Conservation (phyloP, 2,888 invertebrate genomes). For the Falcaria lacertinaria region DNA sequence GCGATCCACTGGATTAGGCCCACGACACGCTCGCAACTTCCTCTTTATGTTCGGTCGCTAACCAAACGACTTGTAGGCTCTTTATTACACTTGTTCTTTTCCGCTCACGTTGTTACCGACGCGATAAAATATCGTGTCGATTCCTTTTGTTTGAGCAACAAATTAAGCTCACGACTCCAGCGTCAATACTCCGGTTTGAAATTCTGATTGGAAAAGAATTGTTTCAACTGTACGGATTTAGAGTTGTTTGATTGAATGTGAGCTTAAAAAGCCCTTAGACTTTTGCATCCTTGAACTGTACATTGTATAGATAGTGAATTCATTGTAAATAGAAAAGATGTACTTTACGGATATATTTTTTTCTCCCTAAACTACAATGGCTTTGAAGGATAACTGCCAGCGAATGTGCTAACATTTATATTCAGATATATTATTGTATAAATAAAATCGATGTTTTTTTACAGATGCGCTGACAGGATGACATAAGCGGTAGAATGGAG, state of each 20-base stretch:
- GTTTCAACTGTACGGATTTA: neutral
- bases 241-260: neutral
- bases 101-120: slow-evolving; percentile 64
- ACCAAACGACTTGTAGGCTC: slow-evolving; percentile 77
- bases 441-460: slow-evolving; percentile 14
- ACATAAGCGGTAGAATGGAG: slow-evolving; percentile 65
- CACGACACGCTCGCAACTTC: slow-evolving; percentile 67
- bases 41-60: slow-evolving; percentile 70
- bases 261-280: too few species aligned
- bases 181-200: slow-evolving; percentile 3
- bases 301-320: too few species aligned
- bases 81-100: slow-evolving; percentile 78
- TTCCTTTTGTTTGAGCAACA: slow-evolving; percentile 48
- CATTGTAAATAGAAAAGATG: too few species aligned
- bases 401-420: too few species aligned
- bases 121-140: slow-evolving; percentile 64
- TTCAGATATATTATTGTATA: neutral
- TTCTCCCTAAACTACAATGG: too few species aligned
- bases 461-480: slow-evolving; percentile 58
- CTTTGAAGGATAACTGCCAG: too few species aligned
- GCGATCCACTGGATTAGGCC: slow-evolving; percentile 70
- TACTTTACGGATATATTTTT: too few species aligned
- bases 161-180: slow-evolving; percentile 28
- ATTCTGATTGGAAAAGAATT: neutral
- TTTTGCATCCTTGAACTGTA: too few species aligned